Base-by-base conservation (phyloP, 2,797 vertebrate genomes). In the Malurus leucopterus region DNA sequence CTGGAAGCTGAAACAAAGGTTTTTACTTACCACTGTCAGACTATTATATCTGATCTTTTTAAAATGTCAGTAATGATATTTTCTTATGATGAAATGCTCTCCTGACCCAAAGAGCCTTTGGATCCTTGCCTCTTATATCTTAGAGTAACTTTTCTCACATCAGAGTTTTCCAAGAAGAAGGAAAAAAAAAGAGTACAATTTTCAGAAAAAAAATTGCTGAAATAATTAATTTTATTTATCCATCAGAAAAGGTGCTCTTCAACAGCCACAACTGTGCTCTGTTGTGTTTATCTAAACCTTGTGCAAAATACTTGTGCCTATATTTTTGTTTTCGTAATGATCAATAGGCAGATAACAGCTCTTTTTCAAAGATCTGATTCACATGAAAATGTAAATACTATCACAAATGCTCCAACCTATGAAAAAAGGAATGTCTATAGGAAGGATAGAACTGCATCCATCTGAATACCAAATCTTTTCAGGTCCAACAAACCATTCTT, bases 31-130 rank as follows among this genome's bases (percentile, higher is more conserved):
- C 88, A 14, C 27, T 54, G 76, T 89, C 59, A 84, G 54, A 78
- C 51, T 84, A 51, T 89, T 91, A 65, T 4, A 69, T 18, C 26
- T 78, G 70, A 78, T 91, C 62, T 77, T 94, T 92, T 88, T 9
- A 84, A 93, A 93, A 84, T 88, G 70, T 92, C 88, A 88, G 47
- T 86, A 81, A 77, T 69, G 27, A 29, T 93, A 84, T 91, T 91
- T 91, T 73, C 77, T 55, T 75, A 16, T 86, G 77, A 88, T 74
- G 47, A 84, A 94, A 64, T 75, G 62, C 63, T 92, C 47, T 81
- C 54, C 22, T 90, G 82, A 89, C 69, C 65, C 18, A 68, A 53
- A 58, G 20, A 77, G 19, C 49, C 51, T 89, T 84, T 75, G 62
- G 32, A 68, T 85, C 21, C 19, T 86, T 71, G 23, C 32, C 44